Base-by-base conservation (phyloP, 2,797 vertebrate genomes). In the Sebastes minor region DNA sequence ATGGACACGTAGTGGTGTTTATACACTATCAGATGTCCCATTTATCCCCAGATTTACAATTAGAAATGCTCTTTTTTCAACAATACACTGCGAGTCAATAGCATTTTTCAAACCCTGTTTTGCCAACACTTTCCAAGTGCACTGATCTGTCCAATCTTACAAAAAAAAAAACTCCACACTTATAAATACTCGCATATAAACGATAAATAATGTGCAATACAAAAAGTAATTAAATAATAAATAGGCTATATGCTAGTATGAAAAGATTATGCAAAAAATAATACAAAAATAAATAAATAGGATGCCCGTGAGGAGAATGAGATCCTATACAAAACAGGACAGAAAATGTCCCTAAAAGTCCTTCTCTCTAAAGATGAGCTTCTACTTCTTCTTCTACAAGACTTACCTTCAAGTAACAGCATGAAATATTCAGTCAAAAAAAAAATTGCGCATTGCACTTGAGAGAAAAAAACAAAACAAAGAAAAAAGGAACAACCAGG, bases 141-240 rank as follows among this genome's bases (percentile, higher is more conserved):
- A 94, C 86, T 91, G 95, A 95, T 95, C 95, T 97, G 95, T 94
- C 95, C 95, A 97, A 96, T 94, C 95, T 95, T 95, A 96, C 95
- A 52, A 97, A 95, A 42, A 38, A 32, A 38, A 96, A 95, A 90
- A 96, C 96, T 96, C 94, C 94, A 96, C 96, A 96, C 92, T 96
- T 96, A 98, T 98, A 99, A 99, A 99, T 99, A 96, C 89, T 94
- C 89, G 92, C 98, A 96, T 97, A 95, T 96, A 96, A 97, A 97
- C 95, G 97, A 99, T 99, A 99, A 99, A 99, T 99, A 99, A 98
- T 98, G 96, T 96, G 94, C 96, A 96, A 96, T 98, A 98, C 95
- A 97, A 97, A 56, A 97, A 94, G 84, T 84, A 92, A 95, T 96
- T 97, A 97, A 99, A 98, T 97, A 98, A 99, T 99, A 99, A 99